Evolutionary conservation across 2,797 vertebrate genomes (phyloP).

Genomic region (Chaetophractus vellerosus): DNA sequence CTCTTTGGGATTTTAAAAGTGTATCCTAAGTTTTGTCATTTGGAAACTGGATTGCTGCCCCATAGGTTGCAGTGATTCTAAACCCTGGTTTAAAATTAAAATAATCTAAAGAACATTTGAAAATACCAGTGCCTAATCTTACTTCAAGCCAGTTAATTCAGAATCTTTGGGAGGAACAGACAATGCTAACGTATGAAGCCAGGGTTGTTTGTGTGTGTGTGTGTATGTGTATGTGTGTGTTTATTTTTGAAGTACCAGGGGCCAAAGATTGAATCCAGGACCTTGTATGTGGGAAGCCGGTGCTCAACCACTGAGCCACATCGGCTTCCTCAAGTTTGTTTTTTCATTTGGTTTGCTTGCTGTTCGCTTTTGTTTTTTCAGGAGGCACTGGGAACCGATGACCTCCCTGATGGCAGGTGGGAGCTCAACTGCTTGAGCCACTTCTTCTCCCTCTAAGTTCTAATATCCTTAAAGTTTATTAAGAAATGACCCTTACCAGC

Average conservation of each 20-base stretch:
- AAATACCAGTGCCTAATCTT: background rate
- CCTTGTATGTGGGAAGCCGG: too few species aligned
- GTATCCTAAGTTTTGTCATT: slow-evolving; percentile 13
- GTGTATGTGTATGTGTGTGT: background rate
- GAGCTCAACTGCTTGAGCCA: too few species aligned
- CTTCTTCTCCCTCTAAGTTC: background rate
- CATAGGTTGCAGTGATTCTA: background rate
- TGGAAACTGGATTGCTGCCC: background rate
- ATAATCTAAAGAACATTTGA: slow-evolving; percentile 1
- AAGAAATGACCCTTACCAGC: background rate
- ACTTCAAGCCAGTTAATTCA: background rate
- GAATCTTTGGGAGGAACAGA: background rate
- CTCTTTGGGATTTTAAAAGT: slow-evolving; percentile 40
- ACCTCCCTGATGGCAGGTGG: too few species aligned
- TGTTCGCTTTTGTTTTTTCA: too few species aligned
- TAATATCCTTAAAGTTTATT: background rate
- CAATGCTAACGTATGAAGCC: background rate
- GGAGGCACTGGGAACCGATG: too few species aligned
- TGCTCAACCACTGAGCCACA: too few species aligned
- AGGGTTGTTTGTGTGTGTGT: background rate
- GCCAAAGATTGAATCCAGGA: too few species aligned
- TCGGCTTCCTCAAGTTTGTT: too few species aligned
- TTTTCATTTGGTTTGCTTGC: too few species aligned
- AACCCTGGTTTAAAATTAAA: slow-evolving; percentile 52
- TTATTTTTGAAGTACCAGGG: too few species aligned